Evolutionary conservation across 2,113 vertebrate species (phyloP).

Genomic region (Semnornis frantzii): DNA sequence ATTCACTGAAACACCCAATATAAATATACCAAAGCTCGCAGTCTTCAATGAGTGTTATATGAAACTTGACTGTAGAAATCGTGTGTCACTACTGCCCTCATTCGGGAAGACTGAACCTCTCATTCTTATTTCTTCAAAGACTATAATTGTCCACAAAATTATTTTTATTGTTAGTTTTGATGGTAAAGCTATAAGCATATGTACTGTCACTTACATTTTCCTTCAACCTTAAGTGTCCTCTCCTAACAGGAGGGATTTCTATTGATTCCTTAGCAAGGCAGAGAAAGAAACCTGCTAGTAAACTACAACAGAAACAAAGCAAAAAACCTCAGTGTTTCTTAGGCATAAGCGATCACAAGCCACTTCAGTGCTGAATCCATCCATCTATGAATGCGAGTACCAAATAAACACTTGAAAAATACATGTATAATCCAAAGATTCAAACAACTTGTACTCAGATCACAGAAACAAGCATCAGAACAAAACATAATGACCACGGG

Average conservation of each 20-base stretch:
- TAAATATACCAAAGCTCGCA: slow-evolving; percentile 59
- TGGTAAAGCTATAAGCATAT: not conserved
- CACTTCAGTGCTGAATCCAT: not conserved
- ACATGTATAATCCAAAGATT: not conserved
- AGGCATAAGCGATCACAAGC: not conserved
- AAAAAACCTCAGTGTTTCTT: not conserved
- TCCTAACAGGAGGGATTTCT: not conserved
- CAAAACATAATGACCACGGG: not conserved
- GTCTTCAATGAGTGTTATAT: not conserved
- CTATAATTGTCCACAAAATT: not conserved
- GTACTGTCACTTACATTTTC: not conserved
- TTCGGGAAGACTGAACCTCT: not conserved
- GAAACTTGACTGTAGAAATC: not conserved
- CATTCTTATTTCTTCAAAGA: not conserved
- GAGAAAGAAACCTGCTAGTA: not conserved
- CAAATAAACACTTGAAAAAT: not conserved
- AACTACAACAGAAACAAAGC: not conserved
- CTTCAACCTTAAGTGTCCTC: not conserved
- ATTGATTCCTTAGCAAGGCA: not conserved
- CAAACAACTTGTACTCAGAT: not conserved
- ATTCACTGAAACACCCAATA: slow-evolving; percentile 64
- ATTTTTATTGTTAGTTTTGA: not conserved
- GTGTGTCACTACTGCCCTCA: slow-evolving; percentile 69
- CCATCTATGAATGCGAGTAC: not conserved
- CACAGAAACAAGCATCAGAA: not conserved